Evolutionary conservation across 53 echinoderm and acorn worm genomes (phyloP), one percentile per base, ranked within the genome.

Genomic region (Holothuria leucospilota): DNA sequence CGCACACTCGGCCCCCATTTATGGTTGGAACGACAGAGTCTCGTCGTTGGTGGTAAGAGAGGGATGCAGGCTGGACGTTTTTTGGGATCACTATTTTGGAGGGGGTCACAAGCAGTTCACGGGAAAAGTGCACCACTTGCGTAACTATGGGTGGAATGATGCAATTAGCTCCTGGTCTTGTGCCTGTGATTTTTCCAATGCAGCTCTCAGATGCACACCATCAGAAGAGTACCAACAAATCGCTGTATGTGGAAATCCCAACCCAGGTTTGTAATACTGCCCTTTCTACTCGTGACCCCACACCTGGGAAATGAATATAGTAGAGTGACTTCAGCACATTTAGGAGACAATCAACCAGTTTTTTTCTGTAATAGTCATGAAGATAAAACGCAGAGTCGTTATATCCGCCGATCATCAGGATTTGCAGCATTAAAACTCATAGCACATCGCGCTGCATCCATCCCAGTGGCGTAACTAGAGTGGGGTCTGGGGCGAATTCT

Each of bases 1-100:
- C 27, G 11, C 64, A 63, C 23, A 6, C 5, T 63, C 23, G 23
- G 64, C n/a, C n/a, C n/a, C n/a, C n/a, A n/a, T 63, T 63, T 6
- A 12, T 11, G 7, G 23, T 63, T 63, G 64, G 64, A 63, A 63
- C 64, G 64, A 63, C 64, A 63, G 12, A 12, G 64, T 63, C 27
- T 63, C 64, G 27, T 63, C 64, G 64, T 11, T 63, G 27, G 64
- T 63, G n/a, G 64, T 63, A 63, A 63, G 64, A 4, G 64, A 63
- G 64, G 64, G 64, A 63, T 63, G 64, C 27, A n/a, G 64, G n/a
- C 64, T 63, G 64, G 64, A 63, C 11, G 64, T 63, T 63, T 63
- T 7, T 11, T 26, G 4, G 64, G 6, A 63, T 11, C n/a, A 63
- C 23, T 7, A 63, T 7, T 63, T 7, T 26, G 5, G 12, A 63